phyloP scores from a whole-genome alignment of 2,113 vertebrate genomes.

The Brachypodius melanocephalos region DNA sequence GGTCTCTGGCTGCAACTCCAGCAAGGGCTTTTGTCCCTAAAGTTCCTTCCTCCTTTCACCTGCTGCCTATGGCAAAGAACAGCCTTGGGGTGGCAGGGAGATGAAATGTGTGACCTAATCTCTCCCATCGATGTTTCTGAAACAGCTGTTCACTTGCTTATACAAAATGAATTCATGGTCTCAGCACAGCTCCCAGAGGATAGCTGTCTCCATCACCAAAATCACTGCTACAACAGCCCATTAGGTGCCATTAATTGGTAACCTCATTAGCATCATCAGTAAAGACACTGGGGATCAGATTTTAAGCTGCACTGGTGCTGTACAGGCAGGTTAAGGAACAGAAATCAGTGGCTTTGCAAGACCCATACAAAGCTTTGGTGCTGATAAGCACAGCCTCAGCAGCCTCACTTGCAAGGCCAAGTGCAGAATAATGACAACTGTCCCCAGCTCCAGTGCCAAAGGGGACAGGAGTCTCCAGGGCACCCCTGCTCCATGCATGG shows the following conservation, averaged over 20 bases:
- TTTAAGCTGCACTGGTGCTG: background rate
- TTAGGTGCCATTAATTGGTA: slow-evolving; percentile 62
- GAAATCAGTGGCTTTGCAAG: background rate
- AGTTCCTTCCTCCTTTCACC: background rate
- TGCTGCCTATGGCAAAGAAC: background rate
- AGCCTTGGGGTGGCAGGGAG: background rate
- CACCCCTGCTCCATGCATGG: fast-evolving
- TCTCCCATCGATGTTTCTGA: background rate
- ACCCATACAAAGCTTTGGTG: background rate
- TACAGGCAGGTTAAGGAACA: background rate
- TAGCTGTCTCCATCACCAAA: slow-evolving; percentile 46
- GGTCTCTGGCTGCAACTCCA: background rate
- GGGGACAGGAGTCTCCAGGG: background rate
- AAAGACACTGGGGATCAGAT: background rate
- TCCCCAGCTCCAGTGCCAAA: background rate
- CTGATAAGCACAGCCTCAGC: background rate
- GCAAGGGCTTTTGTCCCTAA: background rate
- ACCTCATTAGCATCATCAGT: slow-evolving; percentile 37
- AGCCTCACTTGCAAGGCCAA: background rate
- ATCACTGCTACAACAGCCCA: slow-evolving; percentile 2
- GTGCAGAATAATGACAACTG: background rate
- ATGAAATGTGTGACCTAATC: background rate
- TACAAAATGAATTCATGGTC: slow-evolving; percentile 33
- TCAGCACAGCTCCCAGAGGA: slow-evolving; percentile 18
- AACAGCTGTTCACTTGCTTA: slow-evolving; percentile 45